Evolutionary conservation across 2,888 invertebrate genomes (phyloP).

Genomic region (Chloroclystis v-ata): DNA sequence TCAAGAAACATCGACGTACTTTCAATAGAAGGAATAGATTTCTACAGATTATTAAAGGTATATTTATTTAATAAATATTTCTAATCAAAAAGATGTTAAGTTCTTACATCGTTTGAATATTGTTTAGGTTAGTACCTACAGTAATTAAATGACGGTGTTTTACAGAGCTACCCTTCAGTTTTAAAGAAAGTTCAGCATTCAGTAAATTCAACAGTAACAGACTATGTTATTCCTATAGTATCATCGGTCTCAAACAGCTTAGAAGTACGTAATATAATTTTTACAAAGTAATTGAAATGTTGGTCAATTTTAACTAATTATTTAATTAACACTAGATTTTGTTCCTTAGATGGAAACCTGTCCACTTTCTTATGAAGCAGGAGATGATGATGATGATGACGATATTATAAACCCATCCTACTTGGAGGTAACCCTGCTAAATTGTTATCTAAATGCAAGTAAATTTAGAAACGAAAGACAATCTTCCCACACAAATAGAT

Average conservation of each 20-base stretch:
- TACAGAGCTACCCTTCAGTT: conserved; percentile 70
- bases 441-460: no score
- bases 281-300: no score
- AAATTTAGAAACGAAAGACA: background rate
- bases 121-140: no score
- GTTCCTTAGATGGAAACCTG: conserved; percentile 36
- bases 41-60: conserved; percentile 67
- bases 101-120: no score
- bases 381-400: conserved; percentile 50
- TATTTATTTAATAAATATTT: conserved; percentile 8
- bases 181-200: conserved; percentile 60
- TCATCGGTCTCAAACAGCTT: conserved; percentile 43
- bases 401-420: conserved; percentile 32
- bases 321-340: background rate
- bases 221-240: conserved; percentile 67
- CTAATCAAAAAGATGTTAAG: no score
- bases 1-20: conserved; percentile 71
- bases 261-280: no score
- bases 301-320: background rate
- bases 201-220: conserved; percentile 57
- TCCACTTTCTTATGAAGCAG: conserved; percentile 53
- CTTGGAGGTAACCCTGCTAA: conserved; percentile 40
- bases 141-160: no score
- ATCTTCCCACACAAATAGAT: background rate
- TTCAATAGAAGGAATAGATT: conserved; percentile 64